Conservation (phyloP, 2,888 invertebrate species). For the Phengaris alcon region DNA sequence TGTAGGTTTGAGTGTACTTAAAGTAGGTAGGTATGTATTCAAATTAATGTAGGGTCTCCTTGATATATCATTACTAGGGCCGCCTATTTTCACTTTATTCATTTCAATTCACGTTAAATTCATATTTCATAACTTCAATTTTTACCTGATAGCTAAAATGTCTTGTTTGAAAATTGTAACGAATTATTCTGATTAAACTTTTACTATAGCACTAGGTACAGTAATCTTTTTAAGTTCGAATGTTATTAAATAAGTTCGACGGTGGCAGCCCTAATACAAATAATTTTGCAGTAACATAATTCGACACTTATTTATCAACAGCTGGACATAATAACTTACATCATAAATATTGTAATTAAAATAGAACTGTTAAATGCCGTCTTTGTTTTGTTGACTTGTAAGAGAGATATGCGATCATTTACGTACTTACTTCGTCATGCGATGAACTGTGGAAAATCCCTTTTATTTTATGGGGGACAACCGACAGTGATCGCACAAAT, state of each 20-base stretch:
- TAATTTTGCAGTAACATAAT: neutral
- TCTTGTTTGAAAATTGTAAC: neutral
- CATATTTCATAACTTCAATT: neutral
- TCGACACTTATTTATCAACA: slow-evolving; percentile 9
- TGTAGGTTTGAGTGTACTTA: neutral
- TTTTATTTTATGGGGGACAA: too few relatives aligned
- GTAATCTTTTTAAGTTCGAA: too few relatives aligned
- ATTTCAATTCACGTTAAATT: neutral
- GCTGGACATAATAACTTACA: slow-evolving; percentile 1
- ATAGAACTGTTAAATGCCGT: neutral
- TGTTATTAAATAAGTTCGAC: too few relatives aligned
- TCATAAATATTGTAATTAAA: slow-evolving; percentile 16
- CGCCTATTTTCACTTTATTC: neutral
- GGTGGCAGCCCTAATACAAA: neutral
- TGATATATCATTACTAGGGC: too few relatives aligned
- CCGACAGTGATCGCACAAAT: too few relatives aligned
- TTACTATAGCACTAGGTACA: too few relatives aligned
- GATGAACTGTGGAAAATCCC: too few relatives aligned
- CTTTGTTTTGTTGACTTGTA: neutral
- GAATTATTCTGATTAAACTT: too few relatives aligned
- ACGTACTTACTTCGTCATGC: too few relatives aligned
- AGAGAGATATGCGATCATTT: neutral
- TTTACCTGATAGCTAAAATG: neutral
- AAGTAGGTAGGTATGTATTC: neutral
- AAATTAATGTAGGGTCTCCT: neutral